Conservation (phyloP, 2,113 vertebrate genomes). For the Kryptolebias marmoratus region DNA sequence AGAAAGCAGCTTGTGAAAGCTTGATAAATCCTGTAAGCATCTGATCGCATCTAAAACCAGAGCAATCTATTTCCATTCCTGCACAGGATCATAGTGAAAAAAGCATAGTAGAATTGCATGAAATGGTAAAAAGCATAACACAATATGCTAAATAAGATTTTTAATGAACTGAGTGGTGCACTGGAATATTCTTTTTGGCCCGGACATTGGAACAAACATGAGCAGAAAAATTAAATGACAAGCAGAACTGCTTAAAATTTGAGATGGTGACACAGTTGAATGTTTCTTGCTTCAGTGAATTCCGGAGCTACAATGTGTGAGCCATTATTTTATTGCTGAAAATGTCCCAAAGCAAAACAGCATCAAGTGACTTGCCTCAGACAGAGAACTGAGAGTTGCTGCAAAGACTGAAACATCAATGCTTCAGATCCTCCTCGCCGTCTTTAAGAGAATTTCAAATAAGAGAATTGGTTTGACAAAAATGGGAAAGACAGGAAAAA, state of each 20-base stretch:
- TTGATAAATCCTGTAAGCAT: slow-evolving; percentile 76
- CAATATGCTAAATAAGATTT: slow-evolving; percentile 16
- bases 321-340: slow-evolving; percentile 40
- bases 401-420: slow-evolving; percentile 69
- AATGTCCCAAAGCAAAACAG: slow-evolving; percentile 62
- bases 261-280: slow-evolving; percentile 46
- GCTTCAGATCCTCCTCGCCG: slow-evolving; percentile 40
- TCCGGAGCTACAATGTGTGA: slow-evolving; percentile 38
- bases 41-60: slow-evolving; percentile 68
- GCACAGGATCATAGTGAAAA: slow-evolving; percentile 53
- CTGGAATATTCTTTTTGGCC: slow-evolving; percentile 11
- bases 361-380: slow-evolving; percentile 48
- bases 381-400: slow-evolving; percentile 43
- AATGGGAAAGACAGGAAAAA: slow-evolving; percentile 28
- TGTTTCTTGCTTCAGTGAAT: slow-evolving; percentile 41
- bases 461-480: slow-evolving; percentile 63
- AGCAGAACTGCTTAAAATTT: not conserved
- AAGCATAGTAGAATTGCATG: slow-evolving; percentile 30
- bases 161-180: slow-evolving; percentile 2
- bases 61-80: slow-evolving; percentile 59
- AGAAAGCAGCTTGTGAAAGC: slow-evolving; percentile 66
- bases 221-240: slow-evolving; percentile 32
- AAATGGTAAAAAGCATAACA: slow-evolving; percentile 40
- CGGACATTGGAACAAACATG: slow-evolving; percentile 21
- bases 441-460: slow-evolving; percentile 67